phyloP scores from a whole-genome alignment of 1,140 invertebrate species.

The Hylaeus anthracinus region DNA sequence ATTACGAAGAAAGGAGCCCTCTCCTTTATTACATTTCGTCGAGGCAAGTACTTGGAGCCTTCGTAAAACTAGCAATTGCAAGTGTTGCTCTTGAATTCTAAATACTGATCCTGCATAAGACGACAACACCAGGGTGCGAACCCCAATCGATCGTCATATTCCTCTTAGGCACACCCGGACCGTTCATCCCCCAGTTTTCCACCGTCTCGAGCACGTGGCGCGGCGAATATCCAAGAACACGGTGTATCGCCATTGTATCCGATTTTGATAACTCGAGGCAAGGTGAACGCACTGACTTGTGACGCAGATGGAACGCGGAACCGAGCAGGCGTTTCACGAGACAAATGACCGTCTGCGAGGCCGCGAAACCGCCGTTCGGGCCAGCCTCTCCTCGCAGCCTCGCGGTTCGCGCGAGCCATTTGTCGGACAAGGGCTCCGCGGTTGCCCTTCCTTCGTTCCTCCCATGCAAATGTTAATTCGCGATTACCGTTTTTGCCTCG shows the following conservation, averaged over 20 bases:
- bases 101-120: too few relatives aligned
- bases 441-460: background rate
- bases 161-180: too few relatives aligned
- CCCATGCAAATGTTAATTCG: conserved; percentile 41
- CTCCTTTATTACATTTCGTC: too few relatives aligned
- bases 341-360: conserved; percentile 76
- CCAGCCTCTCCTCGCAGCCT: conserved; percentile 2
- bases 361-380: conserved; percentile 61
- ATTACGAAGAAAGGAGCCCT: too few relatives aligned
- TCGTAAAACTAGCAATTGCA: too few relatives aligned
- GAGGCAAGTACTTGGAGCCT: too few relatives aligned
- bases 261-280: conserved; percentile 72
- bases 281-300: conserved; percentile 79
- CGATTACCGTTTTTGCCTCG: conserved; percentile 40
- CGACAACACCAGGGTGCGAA: too few relatives aligned
- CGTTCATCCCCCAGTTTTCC: background rate
- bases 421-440: conserved; percentile 29
- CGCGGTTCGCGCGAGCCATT: conserved; percentile 19
- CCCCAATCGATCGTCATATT: too few relatives aligned
- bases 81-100: too few relatives aligned
- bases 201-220: conserved; percentile 35
- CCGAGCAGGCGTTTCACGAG: conserved; percentile 73
- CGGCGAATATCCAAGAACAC: conserved; percentile 11
- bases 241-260: conserved; percentile 35
- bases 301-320: conserved; percentile 79